Evolutionary conservation across 2,113 vertebrate genomes (phyloP).

Genomic region (Promerops cafer): DNA sequence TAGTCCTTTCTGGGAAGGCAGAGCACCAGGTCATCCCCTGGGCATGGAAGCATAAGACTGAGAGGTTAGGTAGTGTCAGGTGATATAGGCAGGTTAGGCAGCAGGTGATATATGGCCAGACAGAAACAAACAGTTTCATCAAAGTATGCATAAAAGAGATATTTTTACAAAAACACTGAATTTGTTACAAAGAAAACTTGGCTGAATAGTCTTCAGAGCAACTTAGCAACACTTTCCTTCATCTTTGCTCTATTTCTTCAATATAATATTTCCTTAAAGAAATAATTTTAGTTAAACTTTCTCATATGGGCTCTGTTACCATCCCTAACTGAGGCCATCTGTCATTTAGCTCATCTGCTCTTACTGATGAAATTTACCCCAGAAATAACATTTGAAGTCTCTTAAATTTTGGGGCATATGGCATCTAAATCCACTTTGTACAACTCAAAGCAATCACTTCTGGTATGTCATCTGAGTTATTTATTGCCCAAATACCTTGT

Average conservation of each 20-base stretch:
- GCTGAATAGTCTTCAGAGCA: background rate
- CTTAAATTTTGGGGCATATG: background rate
- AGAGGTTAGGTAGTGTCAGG: background rate
- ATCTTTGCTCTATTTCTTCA: background rate
- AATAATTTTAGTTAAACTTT: background rate
- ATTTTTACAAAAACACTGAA: background rate
- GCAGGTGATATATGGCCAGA: background rate
- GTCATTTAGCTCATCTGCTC: background rate
- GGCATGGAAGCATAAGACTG: background rate
- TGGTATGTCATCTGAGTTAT: background rate
- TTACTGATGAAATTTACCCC: background rate
- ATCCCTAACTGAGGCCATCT: background rate
- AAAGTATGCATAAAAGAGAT: background rate
- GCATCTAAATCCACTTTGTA: background rate
- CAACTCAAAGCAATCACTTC: background rate
- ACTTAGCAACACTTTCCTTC: background rate
- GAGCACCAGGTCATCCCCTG: background rate
- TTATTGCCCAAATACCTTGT: background rate
- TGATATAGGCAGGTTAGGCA: too few relatives aligned
- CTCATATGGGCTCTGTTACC: background rate
- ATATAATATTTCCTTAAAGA: background rate
- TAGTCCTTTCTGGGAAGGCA: background rate
- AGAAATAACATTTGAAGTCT: background rate
- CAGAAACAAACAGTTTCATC: background rate
- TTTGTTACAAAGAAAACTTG: background rate